Percentiles rank a stretch among this genome's conserved stretches.
Conservation (phyloP, 92 coral and sea anemone species). For the Desmophyllum pertusum region DNA sequence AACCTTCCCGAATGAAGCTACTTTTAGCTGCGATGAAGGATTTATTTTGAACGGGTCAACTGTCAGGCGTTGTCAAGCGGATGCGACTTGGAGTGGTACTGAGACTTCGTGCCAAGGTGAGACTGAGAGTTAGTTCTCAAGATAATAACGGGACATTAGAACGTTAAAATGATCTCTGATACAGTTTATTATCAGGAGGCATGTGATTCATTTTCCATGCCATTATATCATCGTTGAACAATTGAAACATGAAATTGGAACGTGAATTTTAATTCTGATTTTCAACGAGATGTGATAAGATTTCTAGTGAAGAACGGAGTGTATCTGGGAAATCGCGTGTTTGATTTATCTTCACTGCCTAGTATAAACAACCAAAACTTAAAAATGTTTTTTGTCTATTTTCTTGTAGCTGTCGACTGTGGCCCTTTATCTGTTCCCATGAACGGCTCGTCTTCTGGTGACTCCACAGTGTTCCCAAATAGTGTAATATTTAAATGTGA, state of each 20-base stretch:
- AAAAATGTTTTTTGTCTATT: not conserved
- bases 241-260: too few species aligned
- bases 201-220: too few species aligned
- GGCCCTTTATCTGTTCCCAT: not conserved
- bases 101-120: slow-evolving; percentile 32
- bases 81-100: slow-evolving; percentile 40
- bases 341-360: not conserved
- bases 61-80: slow-evolving; percentile 40
- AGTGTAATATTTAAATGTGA: slow-evolving; percentile 21
- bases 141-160: not conserved
- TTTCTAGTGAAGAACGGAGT: not conserved
- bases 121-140: not conserved
- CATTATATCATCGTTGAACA: too few species aligned
- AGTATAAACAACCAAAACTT: too few species aligned
- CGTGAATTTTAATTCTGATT: too few species aligned
- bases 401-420: slow-evolving; percentile 2
- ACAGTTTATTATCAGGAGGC: too few species aligned
- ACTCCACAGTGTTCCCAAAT: slow-evolving; percentile 37
- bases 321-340: not conserved
- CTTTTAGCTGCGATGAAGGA: slow-evolving; percentile 52
- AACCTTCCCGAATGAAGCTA: slow-evolving; percentile 34
- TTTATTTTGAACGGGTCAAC: slow-evolving; percentile 44
- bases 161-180: too few species aligned
- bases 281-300: too few species aligned
- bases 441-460: slow-evolving; percentile 22